A percentile compares a stretch with the other conserved stretches of the same genome.
Evolutionary conservation across 2,888 invertebrate species (phyloP).

Genomic region (Agonopterix alstromeriana): DNA sequence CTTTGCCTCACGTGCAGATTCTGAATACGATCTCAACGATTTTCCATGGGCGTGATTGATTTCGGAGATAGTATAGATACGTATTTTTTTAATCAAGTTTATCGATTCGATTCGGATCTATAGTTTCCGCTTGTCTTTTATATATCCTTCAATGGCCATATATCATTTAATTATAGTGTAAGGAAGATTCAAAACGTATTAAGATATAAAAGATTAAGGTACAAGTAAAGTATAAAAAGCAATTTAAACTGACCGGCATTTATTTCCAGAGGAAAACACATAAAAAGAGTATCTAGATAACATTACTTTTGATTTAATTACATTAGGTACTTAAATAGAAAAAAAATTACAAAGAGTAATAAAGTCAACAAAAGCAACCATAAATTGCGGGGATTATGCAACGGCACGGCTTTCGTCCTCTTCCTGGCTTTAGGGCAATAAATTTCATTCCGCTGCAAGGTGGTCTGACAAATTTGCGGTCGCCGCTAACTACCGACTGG

Average conservation of each 20-base stretch:
- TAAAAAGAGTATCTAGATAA: too few relatives aligned
- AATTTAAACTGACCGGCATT: too few relatives aligned
- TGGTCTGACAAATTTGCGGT: constrained; percentile 77
- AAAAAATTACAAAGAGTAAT: constrained; percentile 50
- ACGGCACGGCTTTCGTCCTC: constrained; percentile 65
- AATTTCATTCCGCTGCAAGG: constrained; percentile 72
- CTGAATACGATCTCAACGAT: constrained; percentile 54
- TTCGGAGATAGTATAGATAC: constrained; percentile 60
- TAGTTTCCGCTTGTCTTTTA: constrained; percentile 21
- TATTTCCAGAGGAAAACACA: too few relatives aligned
- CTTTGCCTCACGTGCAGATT: constrained; percentile 72
- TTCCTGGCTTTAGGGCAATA: constrained; percentile 67
- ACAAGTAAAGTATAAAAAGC: too few relatives aligned
- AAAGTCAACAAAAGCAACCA: constrained; percentile 58
- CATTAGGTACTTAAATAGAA: constrained; percentile 28
- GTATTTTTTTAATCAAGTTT: constrained; percentile 23
- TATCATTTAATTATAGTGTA: too few relatives aligned
- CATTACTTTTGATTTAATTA: constrained; percentile 7
- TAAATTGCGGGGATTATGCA: constrained; percentile 73
- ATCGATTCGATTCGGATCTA: constrained; percentile 39
- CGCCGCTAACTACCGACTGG: constrained; percentile 39
- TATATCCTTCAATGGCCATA: too few relatives aligned
- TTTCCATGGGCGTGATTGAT: constrained; percentile 75
- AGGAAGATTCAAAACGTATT: too few relatives aligned
- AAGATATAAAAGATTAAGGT: too few relatives aligned